A percentile compares a stretch with the other conserved stretches of the same genome.
Evolutionary conservation across 2,113 vertebrate species (phyloP).

Genomic region (Silurus meridionalis): DNA sequence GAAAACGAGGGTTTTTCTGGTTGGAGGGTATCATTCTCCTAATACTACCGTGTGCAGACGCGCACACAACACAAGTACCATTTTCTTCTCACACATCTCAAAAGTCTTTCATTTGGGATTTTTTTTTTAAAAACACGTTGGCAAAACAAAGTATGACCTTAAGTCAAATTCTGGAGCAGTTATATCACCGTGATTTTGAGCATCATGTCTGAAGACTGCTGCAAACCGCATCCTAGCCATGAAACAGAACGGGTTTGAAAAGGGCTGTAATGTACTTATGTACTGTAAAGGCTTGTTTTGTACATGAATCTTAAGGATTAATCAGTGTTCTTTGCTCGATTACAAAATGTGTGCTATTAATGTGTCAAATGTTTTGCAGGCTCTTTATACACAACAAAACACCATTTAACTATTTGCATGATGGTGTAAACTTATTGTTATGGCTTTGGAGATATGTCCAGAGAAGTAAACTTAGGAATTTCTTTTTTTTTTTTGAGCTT

Average conservation of each 20-base stretch:
- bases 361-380: background rate
- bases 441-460: background rate
- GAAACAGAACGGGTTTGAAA: too few species aligned
- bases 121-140: background rate
- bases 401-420: background rate
- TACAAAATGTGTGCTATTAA: too few species aligned
- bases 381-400: background rate
- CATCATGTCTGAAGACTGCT: background rate
- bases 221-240: background rate
- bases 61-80: too few species aligned
- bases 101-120: background rate
- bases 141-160: background rate
- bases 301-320: background rate
- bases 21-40: background rate
- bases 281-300: background rate
- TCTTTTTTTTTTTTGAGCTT: background rate
- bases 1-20: background rate
- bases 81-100: too few species aligned
- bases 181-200: background rate
- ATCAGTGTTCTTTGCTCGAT: background rate
- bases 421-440: background rate
- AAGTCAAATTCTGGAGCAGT: background rate
- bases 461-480: background rate
- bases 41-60: background rate
- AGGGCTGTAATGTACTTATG: too few species aligned